Percentiles rank a stretch among this genome's conserved stretches.
Evolutionary conservation across 2,888 invertebrate genomes (phyloP).

Genomic region (Rutpela maculata): DNA sequence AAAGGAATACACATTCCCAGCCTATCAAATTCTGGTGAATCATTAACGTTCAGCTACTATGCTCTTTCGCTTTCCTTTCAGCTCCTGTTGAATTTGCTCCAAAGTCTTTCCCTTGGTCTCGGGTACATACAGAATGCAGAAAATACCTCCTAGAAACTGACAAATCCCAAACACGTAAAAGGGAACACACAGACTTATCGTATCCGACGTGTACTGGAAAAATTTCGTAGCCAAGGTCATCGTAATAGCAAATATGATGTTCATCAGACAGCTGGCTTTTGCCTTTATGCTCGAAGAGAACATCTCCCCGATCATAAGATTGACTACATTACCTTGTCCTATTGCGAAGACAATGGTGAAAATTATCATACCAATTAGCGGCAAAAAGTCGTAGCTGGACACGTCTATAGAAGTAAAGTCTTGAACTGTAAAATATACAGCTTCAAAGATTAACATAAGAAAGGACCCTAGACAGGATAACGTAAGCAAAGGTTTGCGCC

Average conservation of each 20-base stretch:
- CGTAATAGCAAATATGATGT: conserved; percentile 62
- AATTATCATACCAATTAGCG: conserved; percentile 58
- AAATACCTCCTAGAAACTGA: conserved; percentile 56
- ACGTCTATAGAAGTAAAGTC: conserved; percentile 57
- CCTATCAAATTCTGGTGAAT: neutral
- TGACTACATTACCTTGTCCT: conserved; percentile 61
- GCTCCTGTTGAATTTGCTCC: conserved; percentile 67
- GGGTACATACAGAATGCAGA: conserved; percentile 62
- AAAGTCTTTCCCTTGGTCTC: conserved; percentile 70
- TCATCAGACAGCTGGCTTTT: conserved; percentile 63
- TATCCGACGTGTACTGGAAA: conserved; percentile 64
- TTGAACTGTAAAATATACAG: conserved; percentile 66
- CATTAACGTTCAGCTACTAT: neutral
- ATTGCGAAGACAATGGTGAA: conserved; percentile 57
- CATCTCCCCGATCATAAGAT: conserved; percentile 62
- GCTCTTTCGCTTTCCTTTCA: conserved; percentile 57
- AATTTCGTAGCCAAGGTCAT: conserved; percentile 64
- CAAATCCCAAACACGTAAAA: conserved; percentile 62
- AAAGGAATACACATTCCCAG: too few relatives aligned
- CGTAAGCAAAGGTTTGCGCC: conserved; percentile 61
- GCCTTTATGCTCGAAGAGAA: conserved; percentile 66
- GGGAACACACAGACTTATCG: conserved; percentile 63
- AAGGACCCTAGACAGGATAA: conserved; percentile 57
- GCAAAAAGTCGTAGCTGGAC: conserved; percentile 57
- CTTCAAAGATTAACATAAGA: conserved; percentile 47